Base-by-base conservation (phyloP, 2,888 invertebrate genomes). In the Emesis castigata region DNA sequence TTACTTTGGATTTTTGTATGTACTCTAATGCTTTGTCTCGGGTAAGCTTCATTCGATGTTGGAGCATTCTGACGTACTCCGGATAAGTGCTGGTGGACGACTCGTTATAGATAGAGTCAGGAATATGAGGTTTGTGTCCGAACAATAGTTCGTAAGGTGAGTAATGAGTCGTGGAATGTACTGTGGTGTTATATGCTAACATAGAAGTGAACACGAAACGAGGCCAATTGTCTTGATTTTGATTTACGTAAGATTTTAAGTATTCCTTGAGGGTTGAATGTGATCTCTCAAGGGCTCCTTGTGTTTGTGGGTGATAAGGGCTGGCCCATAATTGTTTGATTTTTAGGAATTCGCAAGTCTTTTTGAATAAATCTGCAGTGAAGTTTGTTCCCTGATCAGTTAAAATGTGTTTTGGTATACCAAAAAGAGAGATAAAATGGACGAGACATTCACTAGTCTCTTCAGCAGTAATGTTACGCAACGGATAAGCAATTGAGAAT, bases 391-490 rank as follows among this genome's bases (percentile, higher is more conserved):
- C n/a, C 44, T 83, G 84, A 39, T 87, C 85, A 2, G 85, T 84
- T 0, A 85, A 22, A 8, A 86, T 82, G 0, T 8, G 14, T 73
- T 82, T 79, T n/a, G n/a, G n/a, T n/a, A n/a, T n/a, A n/a, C 84
- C 86, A 14, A 85, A 85, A 3, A 80, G 1, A 2, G 79, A 81
- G 2, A 84, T 85, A 20, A 79, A 82, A 22, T 86, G 81, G 2
- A 82, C 4, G 0, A 85, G 62, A 29, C 81, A 83, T 8, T 83
- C 80, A 14, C 65, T 58, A 0, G 80, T 39, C 2, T 66, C 39
- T 66, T 66, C 66, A 1, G 44, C 20, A 4, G 44, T 66, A 20
- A 44, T 18, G 3, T 66, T 56, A 1, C 11, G 7, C 6, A 70
- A 61, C 0, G 34, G 73, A 22, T 39, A 78, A 1, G 34, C 39